These are phyloP conservation scores for Serrognathus titanus DNA, from an alignment of 2,888 invertebrate genomes.

Conservation along the genomic window DNA sequence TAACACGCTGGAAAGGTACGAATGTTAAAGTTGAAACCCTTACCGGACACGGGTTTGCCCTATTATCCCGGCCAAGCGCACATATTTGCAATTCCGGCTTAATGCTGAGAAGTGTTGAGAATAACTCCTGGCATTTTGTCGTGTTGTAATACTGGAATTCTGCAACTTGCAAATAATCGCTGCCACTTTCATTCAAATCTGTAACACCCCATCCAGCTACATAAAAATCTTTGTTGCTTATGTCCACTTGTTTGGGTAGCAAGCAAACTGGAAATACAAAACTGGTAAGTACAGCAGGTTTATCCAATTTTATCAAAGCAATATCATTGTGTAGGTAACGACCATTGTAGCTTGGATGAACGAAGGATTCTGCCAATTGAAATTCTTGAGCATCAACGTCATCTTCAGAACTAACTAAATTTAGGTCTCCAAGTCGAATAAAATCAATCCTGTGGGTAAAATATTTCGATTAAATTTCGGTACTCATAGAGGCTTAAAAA, in stretches of 20 bases:
- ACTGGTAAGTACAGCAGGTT: slow-evolving; percentile 40
- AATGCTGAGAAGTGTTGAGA: not conserved
- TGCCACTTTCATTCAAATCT: slow-evolving; percentile 31
- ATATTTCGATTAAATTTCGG: not conserved
- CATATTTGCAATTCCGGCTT: not conserved
- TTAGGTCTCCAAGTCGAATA: slow-evolving; percentile 19
- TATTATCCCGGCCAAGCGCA: too few species aligned
- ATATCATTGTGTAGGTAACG: slow-evolving; percentile 53
- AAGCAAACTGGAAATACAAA: slow-evolving; percentile 52
- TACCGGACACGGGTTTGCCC: too few species aligned
- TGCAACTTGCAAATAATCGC: slow-evolving; percentile 38
- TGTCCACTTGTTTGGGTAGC: slow-evolving; percentile 13
- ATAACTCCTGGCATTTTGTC: not conserved
- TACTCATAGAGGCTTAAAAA: too few species aligned
- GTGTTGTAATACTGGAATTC: not conserved
- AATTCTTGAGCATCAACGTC: slow-evolving; percentile 18
- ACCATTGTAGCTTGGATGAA: slow-evolving; percentile 48
- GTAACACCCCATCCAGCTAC: slow-evolving; percentile 52
- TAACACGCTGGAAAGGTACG: not conserved
- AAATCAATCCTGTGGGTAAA: not conserved
- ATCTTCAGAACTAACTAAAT: not conserved
- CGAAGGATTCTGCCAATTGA: slow-evolving; percentile 36
- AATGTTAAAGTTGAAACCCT: too few species aligned
- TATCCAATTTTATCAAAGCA: slow-evolving; percentile 49
- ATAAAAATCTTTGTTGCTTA: slow-evolving; percentile 28